Conservation (phyloP, 2,797 vertebrate genomes). For the Ibycter americanus region DNA sequence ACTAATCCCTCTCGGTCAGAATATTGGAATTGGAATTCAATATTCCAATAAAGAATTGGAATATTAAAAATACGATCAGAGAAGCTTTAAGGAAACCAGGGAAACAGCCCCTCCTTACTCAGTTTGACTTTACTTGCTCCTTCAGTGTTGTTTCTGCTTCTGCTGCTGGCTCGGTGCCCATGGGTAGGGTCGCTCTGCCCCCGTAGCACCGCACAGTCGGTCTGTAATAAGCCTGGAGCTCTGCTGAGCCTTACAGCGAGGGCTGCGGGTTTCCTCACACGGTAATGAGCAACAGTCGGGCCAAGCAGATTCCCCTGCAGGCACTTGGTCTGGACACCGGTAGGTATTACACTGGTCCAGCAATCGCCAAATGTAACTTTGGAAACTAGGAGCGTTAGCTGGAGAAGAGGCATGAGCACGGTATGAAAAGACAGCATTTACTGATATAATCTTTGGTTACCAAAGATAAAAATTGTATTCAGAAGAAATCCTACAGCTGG, state of each 20-base stretch:
- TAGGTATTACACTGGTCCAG: neutral
- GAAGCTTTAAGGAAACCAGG: neutral
- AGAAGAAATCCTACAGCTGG: neutral
- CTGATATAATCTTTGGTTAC: neutral
- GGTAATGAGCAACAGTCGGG: neutral
- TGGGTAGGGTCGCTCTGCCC: neutral
- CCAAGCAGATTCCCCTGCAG: neutral
- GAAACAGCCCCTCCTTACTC: neutral
- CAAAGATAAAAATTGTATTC: neutral
- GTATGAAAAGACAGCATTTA: neutral
- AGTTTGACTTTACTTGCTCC: neutral
- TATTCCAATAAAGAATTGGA: no score
- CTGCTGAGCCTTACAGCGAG: no score
- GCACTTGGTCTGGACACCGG: neutral
- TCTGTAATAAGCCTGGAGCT: neutral
- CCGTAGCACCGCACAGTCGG: neutral
- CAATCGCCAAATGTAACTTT: neutral
- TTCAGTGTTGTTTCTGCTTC: neutral
- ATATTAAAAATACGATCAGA: neutral
- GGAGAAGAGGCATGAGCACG: neutral
- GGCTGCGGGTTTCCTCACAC: neutral
- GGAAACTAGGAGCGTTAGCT: neutral
- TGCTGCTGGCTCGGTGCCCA: accelerated
- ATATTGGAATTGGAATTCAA: no score
- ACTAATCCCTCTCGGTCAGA: neutral